A percentile compares a stretch with the other conserved stretches of the same genome.
phyloP scores from a whole-genome alignment of 2,113 vertebrate genomes.

The Pluvianellus socialis region DNA sequence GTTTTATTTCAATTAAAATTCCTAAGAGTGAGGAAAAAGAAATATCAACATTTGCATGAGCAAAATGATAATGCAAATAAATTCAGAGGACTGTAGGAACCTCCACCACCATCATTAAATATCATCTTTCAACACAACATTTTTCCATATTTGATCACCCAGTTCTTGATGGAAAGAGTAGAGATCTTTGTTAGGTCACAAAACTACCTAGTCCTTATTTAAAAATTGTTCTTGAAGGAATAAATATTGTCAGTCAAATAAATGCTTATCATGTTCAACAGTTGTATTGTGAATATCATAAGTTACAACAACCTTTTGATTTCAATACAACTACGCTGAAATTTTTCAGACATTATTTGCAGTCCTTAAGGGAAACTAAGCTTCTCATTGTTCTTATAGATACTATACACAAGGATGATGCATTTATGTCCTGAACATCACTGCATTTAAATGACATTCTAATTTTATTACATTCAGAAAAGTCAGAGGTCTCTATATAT shows the following conservation, averaged over 20 bases:
- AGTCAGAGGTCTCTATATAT: background rate
- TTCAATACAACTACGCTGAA: background rate
- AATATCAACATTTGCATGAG: background rate
- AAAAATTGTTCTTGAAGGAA: background rate
- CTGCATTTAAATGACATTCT: background rate
- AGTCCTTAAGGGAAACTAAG: background rate
- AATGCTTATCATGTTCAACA: background rate
- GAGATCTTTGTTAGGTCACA: background rate
- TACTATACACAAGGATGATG: background rate
- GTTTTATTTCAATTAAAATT: background rate
- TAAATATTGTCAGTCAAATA: background rate
- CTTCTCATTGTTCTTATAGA: background rate
- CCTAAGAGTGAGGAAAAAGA: background rate
- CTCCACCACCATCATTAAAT: background rate
- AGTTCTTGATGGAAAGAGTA: background rate
- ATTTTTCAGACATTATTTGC: background rate
- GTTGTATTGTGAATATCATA: background rate
- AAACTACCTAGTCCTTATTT: background rate
- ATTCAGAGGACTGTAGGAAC: background rate
- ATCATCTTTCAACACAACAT: background rate
- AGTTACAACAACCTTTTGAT: background rate
- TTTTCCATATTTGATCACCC: background rate
- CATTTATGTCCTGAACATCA: background rate
- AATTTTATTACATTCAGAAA: background rate
- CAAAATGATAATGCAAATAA: background rate